Evolutionary conservation across 2,113 vertebrate genomes (phyloP), one percentile per base, ranked within the genome.

Genomic region (Lophius piscatorius): DNA sequence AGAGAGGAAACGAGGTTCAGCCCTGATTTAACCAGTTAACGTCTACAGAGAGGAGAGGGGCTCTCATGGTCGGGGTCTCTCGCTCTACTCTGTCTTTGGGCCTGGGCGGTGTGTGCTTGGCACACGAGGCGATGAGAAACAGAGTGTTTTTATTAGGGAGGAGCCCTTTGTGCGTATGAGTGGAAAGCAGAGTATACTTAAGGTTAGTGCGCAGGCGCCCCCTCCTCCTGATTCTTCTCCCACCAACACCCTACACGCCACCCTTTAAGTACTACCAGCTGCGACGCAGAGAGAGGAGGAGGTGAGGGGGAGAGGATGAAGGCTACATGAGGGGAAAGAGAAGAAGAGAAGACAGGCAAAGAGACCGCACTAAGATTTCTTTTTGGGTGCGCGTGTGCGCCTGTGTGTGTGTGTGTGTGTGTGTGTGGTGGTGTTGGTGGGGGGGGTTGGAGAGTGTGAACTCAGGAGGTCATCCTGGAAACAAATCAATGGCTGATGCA

Each of bases 211-310:
- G 66, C 78, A 85, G 62, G 49, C 87, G 87, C 82, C 69, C 14
- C 36, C 51, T 41, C 9, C 67, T 12, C 4, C 45, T 45, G 18
- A 62, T 50, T 9, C 58, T 64, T 20, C 76, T 58, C 63, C 76
- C 67, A 57, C 76, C 63, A 80, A 74, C 73, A 44, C 83, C 84
- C 68, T 57, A 62, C 83, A 65, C 77, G 78, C 76, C 74, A 71
- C 74, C 72, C 78, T 80, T 60, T 91, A 92, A 93, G 82, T 88
- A 84, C 86, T 84, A 90, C 89, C 92, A 92, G 92, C 90, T 92
- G 92, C 83, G 77, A 74, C 58, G 58, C 58, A 41, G 57, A 83
- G 58, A 46, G 47, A 73, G 35, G 75, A 74, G 80, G 66, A 64
- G 70, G 65, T 70, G 54, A 66, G 72, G 76, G 34, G 34, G 29